Percentiles rank a stretch among this genome's conserved stretches.
Conservation (phyloP, 1,140 invertebrate genomes). For the Apis cerana region DNA sequence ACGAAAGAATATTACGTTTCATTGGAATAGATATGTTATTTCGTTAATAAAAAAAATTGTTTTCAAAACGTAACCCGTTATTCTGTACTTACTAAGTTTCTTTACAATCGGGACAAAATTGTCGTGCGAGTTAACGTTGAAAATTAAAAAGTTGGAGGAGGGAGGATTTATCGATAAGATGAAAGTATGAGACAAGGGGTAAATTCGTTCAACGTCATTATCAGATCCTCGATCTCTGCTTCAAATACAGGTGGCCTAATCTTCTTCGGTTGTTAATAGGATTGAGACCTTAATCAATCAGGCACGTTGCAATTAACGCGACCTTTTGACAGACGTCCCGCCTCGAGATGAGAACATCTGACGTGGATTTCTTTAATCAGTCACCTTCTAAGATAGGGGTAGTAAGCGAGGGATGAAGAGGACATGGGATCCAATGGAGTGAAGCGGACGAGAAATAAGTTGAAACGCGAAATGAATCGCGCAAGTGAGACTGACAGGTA, state of each 20-base stretch:
- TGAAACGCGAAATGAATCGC: conserved; percentile 70
- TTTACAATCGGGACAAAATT: no score
- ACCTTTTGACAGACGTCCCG: conserved; percentile 69
- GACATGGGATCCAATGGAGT: conserved; percentile 27
- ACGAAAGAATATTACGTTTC: no score
- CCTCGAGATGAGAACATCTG: conserved; percentile 60
- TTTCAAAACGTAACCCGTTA: no score
- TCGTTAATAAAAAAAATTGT: no score
- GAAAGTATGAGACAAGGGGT: neutral
- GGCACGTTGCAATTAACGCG: conserved; percentile 67
- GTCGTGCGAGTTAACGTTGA: no score
- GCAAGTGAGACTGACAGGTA: conserved; percentile 70
- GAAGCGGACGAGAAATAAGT: conserved; percentile 56
- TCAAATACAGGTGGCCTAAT: conserved; percentile 28
- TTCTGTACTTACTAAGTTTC: no score
- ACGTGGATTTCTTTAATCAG: conserved; percentile 76
- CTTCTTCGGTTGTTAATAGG: conserved; percentile 63
- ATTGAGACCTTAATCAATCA: conserved; percentile 74
- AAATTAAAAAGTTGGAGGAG: neutral
- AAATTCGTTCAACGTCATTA: conserved; percentile 13
- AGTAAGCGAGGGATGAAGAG: conserved; percentile 39
- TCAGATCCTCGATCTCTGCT: neutral
- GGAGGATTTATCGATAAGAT: neutral
- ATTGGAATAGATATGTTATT: no score
- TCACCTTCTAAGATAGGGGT: conserved; percentile 59